phyloP scores from a whole-genome alignment of 1,140 invertebrate genomes.

The Nylanderia fulva region DNA sequence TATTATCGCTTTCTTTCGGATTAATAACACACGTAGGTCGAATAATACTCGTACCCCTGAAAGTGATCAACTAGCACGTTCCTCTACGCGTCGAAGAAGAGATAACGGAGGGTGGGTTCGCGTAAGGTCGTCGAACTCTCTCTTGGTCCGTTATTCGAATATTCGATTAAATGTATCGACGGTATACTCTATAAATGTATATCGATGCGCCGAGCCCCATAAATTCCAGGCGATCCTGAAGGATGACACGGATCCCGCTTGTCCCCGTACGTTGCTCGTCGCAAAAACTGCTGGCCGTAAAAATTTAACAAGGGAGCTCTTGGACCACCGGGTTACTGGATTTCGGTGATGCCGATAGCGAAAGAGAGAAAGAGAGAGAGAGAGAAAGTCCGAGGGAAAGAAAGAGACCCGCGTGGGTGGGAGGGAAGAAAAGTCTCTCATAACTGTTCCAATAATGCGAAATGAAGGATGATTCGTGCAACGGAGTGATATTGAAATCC shows the following conservation, averaged over 20 bases:
- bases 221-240: constrained; percentile 55
- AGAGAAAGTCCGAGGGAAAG: not conserved
- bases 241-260: constrained; percentile 49
- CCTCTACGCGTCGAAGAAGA: not conserved
- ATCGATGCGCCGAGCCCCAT: constrained; percentile 48
- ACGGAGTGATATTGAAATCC: constrained; percentile 71
- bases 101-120: constrained; percentile 18
- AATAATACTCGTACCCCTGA: constrained; percentile 23
- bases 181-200: constrained; percentile 56
- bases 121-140: constrained; percentile 44
- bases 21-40: not conserved
- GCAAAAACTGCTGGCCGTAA: constrained; percentile 75
- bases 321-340: constrained; percentile 24
- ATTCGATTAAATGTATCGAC: constrained; percentile 67
- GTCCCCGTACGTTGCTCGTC: constrained; percentile 44
- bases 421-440: constrained; percentile 2
- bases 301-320: constrained; percentile 78
- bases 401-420: too few relatives aligned
- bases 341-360: constrained; percentile 27
- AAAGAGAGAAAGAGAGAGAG: not conserved
- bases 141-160: constrained; percentile 28
- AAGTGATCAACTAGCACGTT: constrained; percentile 29
- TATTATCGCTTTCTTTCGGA: not conserved
- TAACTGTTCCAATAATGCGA: constrained; percentile 52
- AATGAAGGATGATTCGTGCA: constrained; percentile 67